Evolutionary conservation across 2,888 invertebrate genomes (phyloP), one percentile per base, ranked within the genome.

Genomic region (Brachynemurus nebulosus): DNA sequence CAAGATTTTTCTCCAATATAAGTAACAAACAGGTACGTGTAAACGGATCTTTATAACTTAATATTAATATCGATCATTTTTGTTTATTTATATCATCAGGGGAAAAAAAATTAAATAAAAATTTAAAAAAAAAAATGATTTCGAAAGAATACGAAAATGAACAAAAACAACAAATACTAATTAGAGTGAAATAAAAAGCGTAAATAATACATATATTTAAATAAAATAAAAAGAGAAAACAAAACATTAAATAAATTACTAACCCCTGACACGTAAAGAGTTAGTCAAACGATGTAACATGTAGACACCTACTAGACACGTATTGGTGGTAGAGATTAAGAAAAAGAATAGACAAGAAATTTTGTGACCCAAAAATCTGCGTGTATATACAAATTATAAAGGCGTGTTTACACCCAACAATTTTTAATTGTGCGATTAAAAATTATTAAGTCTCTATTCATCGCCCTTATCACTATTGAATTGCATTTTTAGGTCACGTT

Each of bases 291-390:
- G 44, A n/a, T 44, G 44, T 16, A 44, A 44, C 44, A 44, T 37
- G 44, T 44, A 44, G 38, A 44, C 44, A 44, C 38, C 44, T 44
- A 44, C 44, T 44, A 44, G 34, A 38, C 38, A 44, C 36, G 20
- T 42, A 21, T n/a, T n/a, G n/a, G n/a, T n/a, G n/a, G n/a, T n/a
- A n/a, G n/a, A n/a, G n/a, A 37, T 35, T 30, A 40, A 9, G 40
- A 11, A 45, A 38, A 20, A 20, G 20, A 38, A 27, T 42, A 33
- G 9, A 33, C 4, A 9, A 33, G 33, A 33, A 33, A 33, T 14
- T 33, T 14, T 14, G 16, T 4, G 33, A 33, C 33, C n/a, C 16
- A 14, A 16, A 33, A 33, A 14, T 6, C 16, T 33, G n/a, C 33
- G 5, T 33, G n/a, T 33, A 6, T 33, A 9, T 4, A 33, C 16